Base-by-base conservation (phyloP, 2,797 vertebrate genomes). In the Pseudotriccus pelzelni region DNA sequence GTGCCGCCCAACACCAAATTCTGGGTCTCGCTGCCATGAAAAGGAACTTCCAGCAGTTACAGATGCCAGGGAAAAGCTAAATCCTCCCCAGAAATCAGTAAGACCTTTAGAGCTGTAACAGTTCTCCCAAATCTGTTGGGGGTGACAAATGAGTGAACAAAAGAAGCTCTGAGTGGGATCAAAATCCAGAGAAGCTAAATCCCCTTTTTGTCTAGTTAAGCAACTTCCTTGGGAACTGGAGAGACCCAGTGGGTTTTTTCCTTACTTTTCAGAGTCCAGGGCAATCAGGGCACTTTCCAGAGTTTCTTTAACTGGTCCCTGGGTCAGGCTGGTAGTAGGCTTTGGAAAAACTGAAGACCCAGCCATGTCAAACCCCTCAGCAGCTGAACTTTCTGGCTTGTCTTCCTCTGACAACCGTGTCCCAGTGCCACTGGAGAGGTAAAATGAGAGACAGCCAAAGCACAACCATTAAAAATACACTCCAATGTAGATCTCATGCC, bases 261-360 rank as follows among this genome's bases (percentile, higher is more conserved):
- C 98, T 98, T 98, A 99, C 99, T 99, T 99, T 96, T 99, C 99
- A 0, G 99, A 98, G 97, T 99, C 99, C 44, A 99, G 97, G 66
- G 99, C 99, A 20, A 99, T 97, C 58, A 99, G 98, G 56, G 99
- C 98, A 69, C 99, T 99, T 96, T 99, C 99, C 92, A 99, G 96
- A 32, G 99, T 99, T 95, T 99, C 99, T 97, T 98, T 99, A 14
- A 98, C 97, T 19, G 98, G 98, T 91, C 98, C 99, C 70, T 98
- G 98, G 39, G 95, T 85, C 32, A 98, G 81, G 76, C 96, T 98
- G 4, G 96, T 63, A 25, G 96, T 81, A 2, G 97, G 96, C 93
- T 97, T 98, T 72, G 94, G 96, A 21, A 97, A 96, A 87, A 97
- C 96, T 3, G 96, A 97, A 4, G 97, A 94, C 27, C 97, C 98